Conservation (phyloP, 2,113 vertebrate species). For the Limanda limanda region DNA sequence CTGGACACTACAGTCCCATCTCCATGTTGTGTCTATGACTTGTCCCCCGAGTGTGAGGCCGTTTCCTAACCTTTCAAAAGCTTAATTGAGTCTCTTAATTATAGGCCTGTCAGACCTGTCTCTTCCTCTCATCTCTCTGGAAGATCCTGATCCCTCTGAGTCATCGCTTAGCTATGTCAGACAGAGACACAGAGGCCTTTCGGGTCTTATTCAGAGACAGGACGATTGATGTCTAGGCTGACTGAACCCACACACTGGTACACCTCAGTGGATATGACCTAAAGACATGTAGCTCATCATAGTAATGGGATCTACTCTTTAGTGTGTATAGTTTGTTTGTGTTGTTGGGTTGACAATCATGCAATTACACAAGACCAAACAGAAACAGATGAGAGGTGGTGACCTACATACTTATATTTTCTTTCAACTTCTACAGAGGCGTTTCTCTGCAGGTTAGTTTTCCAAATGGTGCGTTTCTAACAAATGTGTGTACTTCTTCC, state of each 20-base stretch:
- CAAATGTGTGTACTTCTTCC: constrained; percentile 40
- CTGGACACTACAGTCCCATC: constrained; percentile 42
- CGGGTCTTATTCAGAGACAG: constrained; percentile 69
- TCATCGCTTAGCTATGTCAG: constrained; percentile 77
- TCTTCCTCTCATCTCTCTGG: constrained; percentile 78
- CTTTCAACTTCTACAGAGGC: background rate
- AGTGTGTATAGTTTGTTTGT: constrained; percentile 13
- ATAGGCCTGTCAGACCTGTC: constrained; percentile 80
- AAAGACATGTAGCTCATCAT: constrained; percentile 28
- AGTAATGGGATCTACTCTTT: background rate
- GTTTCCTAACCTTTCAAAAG: constrained; percentile 78
- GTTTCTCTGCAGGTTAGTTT: background rate
- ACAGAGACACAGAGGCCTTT: constrained; percentile 65
- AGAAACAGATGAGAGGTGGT: constrained; percentile 17
- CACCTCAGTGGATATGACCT: constrained; percentile 28
- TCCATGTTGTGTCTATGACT: constrained; percentile 40
- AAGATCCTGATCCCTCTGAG: constrained; percentile 82
- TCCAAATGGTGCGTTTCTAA: background rate
- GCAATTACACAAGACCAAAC: constrained; percentile 9
- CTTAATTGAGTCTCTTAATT: constrained; percentile 85
- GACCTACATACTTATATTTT: constrained; percentile 9
- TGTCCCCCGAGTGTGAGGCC: constrained; percentile 51
- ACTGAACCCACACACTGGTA: constrained; percentile 45
- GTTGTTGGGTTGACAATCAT: constrained; percentile 22
- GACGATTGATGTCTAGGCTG: constrained; percentile 65